Evolutionary conservation across 2,113 vertebrate genomes (phyloP).

Genomic region (Tachycineta bicolor): DNA sequence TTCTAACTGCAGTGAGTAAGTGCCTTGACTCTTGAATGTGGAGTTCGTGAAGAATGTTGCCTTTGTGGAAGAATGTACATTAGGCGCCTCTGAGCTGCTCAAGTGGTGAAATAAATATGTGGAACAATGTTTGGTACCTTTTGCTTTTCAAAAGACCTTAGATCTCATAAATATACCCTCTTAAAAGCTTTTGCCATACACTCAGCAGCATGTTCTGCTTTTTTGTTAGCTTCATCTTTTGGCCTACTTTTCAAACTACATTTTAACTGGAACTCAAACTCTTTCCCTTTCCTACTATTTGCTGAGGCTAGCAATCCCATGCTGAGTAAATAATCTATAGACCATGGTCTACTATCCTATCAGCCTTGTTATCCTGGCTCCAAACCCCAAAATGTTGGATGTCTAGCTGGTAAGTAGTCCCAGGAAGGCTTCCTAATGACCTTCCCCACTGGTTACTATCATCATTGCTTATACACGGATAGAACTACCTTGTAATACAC

Average conservation of each 20-base stretch:
- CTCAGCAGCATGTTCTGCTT: conserved; percentile 21
- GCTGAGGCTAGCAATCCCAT: conserved; percentile 66
- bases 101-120: conserved; percentile 16
- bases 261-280: conserved; percentile 70
- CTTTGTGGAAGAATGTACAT: conserved; percentile 16
- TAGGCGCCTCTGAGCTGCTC: conserved; percentile 16
- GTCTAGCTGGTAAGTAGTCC: conserved; percentile 69
- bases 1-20: not conserved
- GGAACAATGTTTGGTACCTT: conserved; percentile 45
- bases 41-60: conserved; percentile 40
- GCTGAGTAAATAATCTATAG: conserved; percentile 78
- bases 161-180: conserved; percentile 14
- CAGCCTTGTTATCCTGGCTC: conserved; percentile 72
- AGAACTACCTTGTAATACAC: conserved; percentile 55
- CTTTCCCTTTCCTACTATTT: conserved; percentile 49
- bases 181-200: conserved; percentile 33
- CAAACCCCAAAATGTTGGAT: conserved; percentile 54
- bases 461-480: conserved; percentile 58
- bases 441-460: conserved; percentile 65
- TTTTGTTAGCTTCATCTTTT: conserved; percentile 66
- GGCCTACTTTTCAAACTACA: conserved; percentile 69
- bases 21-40: not conserved
- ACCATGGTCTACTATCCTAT: conserved; percentile 68
- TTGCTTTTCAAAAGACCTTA: conserved; percentile 62
- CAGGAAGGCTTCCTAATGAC: conserved; percentile 70